Conservation (phyloP, 2,113 vertebrate genomes). For the Sceloporus undulatus region DNA sequence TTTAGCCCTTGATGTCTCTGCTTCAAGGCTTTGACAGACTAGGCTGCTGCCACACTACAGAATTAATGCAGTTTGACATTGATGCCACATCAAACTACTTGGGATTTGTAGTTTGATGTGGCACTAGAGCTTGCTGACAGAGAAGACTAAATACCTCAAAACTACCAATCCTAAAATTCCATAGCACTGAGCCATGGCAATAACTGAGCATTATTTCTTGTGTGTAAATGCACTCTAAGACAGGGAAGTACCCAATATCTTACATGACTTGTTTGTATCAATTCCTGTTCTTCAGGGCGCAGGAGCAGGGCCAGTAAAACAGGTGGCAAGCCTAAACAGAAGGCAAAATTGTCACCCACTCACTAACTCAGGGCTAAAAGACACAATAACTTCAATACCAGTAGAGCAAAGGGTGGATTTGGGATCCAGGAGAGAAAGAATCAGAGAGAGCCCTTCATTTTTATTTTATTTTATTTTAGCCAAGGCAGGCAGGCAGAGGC, state of each 20-base stretch:
- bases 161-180: too few species aligned
- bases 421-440: constrained; percentile 19
- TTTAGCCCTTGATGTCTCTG: too few species aligned
- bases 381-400: neutral
- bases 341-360: neutral
- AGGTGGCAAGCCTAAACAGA: too few species aligned
- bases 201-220: too few species aligned
- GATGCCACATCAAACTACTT: too few species aligned
- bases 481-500: constrained; percentile 50
- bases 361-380: neutral
- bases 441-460: neutral
- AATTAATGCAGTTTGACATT: too few species aligned
- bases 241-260: neutral
- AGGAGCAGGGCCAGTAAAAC: neutral
- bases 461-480: constrained; percentile 26
- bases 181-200: too few species aligned
- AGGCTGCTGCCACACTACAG: too few species aligned
- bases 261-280: neutral
- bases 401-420: neutral
- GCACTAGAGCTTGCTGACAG: too few species aligned
- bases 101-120: too few species aligned
- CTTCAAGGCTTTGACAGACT: too few species aligned
- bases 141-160: too few species aligned
- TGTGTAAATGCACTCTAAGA: neutral
- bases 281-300: neutral